These are phyloP conservation scores for Columba janthina DNA, from an alignment of 2,113 vertebrate species.

Conservation along the genomic window DNA sequence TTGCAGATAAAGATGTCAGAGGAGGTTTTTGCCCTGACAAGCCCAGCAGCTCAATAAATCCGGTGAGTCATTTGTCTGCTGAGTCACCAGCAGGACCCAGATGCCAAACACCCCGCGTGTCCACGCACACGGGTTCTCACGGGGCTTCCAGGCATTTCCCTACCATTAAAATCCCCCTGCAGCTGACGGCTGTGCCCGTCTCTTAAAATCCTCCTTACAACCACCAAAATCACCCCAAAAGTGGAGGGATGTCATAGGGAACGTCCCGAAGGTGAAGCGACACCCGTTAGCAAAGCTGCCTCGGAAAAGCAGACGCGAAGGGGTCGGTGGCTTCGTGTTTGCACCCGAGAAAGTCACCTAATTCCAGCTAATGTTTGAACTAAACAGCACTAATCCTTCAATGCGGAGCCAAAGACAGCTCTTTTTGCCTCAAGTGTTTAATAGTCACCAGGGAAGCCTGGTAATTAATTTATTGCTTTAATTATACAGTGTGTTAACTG, in stretches of 20 bases:
- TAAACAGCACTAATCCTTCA: background rate
- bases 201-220: background rate
- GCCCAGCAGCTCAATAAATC: background rate
- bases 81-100: background rate
- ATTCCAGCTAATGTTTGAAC: background rate
- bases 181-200: rapidly evolving
- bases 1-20: background rate
- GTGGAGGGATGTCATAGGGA: background rate
- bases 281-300: background rate
- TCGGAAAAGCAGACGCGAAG: rapidly evolving
- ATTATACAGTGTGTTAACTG: conserved; percentile 6
- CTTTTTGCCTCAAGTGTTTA: conserved; percentile 7
- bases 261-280: rapidly evolving
- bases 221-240: background rate
- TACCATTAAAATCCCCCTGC: too few species aligned
- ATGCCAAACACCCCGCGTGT: rapidly evolving
- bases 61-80: background rate
- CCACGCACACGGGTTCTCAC: background rate
- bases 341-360: background rate
- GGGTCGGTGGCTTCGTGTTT: rapidly evolving
- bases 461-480: conserved; percentile 48
- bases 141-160: background rate
- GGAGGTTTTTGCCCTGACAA: background rate
- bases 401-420: background rate
- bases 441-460: conserved; percentile 1